Conservation (phyloP, 2,797 vertebrate genomes). For the Valencia hispanica region DNA sequence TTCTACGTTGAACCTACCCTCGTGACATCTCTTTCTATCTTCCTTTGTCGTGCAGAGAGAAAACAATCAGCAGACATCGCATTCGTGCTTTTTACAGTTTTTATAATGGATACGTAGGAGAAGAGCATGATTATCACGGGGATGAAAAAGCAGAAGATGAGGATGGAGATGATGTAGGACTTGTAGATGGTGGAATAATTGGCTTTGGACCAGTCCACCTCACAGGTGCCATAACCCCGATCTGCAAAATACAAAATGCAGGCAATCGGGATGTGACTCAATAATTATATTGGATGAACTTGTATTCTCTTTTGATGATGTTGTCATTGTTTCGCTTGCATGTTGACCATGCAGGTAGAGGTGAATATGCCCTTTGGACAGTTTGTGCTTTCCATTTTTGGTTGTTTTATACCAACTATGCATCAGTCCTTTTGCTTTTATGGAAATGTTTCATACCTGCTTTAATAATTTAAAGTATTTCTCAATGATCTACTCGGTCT, state of each 20-base stretch:
- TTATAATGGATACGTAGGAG: conserved; percentile 87
- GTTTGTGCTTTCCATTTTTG: neutral
- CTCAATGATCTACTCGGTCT: neutral
- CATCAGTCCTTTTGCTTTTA: neutral
- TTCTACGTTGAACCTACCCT: conserved; percentile 67
- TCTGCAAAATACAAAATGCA: conserved; percentile 67
- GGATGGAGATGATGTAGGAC: conserved; percentile 88
- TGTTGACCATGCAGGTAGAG: neutral
- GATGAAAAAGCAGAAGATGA: conserved; percentile 88
- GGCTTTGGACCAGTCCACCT: conserved; percentile 92
- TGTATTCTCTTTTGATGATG: neutral
- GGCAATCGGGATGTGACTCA: conserved; percentile 4
- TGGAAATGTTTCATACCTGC: neutral
- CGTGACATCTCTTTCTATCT: conserved; percentile 84
- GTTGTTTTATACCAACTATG: neutral
- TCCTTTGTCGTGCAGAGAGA: conserved; percentile 83
- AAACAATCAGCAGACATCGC: conserved; percentile 80
- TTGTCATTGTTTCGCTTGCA: neutral
- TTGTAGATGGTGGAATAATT: conserved; percentile 92
- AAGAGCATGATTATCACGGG: conserved; percentile 86
- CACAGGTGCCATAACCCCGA: conserved; percentile 88
- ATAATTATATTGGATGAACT: neutral
- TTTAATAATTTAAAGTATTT: neutral
- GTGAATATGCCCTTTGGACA: neutral
- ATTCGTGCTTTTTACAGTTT: conserved; percentile 88